Evolutionary conservation across 1,140 invertebrate species (phyloP), one percentile per base, ranked within the genome.

Genomic region (Colletes latitarsis): DNA sequence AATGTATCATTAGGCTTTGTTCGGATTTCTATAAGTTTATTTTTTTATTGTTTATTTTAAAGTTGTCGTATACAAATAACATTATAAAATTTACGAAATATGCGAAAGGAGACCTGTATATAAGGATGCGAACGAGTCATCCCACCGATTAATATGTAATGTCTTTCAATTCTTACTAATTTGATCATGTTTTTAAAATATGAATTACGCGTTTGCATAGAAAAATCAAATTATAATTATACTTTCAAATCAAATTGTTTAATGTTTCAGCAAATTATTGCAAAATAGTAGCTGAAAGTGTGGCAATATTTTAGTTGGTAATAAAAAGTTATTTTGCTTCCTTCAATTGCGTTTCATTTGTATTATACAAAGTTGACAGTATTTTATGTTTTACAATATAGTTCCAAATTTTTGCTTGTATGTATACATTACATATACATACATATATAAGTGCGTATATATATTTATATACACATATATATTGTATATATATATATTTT

Each of bases 371-470:
- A 84, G 84, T 90, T 90, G 82, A 85, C 82, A 87, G 86, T 89
- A 90, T 91, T 90, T 91, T 90, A 89, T 90, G 87, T 85, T 91
- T 90, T 87, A 89, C 67, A 83, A 75, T 77, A 74, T 62, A 83
- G 64, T 86, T 83, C 69, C 8, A 87, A 88, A 88, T 73, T 85
- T 86, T 70, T 64, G 70, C 62, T 82, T 81, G 17, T 79, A 73
- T 55, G 49, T 76, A 55, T 77, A 73, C 58, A 58, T 71, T 30
- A 30, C 30, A 30, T 30, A 30, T 30, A 30, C 30, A 30, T 41
- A 57, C 55, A 70, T 66, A 63, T 21, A 58, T 79, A 73, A 60
- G 49, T 67, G 39, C 30, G 70, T 74, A 64, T 62, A 58, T 82
- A 57, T 76, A 58, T 72, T 64, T 53, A 52, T 74, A 67, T 70